A percentile compares a stretch with the other conserved stretches of the same genome.
Evolutionary conservation across 1,140 invertebrate genomes (phyloP).

Genomic region (Pissodes strobi): DNA sequence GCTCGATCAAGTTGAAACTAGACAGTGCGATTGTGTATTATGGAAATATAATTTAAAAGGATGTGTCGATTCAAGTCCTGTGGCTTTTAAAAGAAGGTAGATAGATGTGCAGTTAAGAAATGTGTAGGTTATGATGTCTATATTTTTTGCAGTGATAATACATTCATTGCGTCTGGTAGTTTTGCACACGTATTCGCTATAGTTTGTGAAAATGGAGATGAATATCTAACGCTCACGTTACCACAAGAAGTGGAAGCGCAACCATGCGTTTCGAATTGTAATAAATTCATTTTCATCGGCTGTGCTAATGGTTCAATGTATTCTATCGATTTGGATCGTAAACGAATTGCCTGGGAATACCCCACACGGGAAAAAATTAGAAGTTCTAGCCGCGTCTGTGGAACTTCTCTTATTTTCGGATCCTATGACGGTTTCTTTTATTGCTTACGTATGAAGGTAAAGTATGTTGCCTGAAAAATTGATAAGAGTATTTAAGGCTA

Average conservation of each 20-base stretch:
- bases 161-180: constrained; percentile 20
- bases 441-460: constrained; percentile 7
- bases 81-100: constrained; percentile 14
- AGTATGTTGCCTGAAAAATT: no score
- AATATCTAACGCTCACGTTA: constrained; percentile 2
- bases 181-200: constrained; percentile 26
- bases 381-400: neutral
- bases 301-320: constrained; percentile 26
- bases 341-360: constrained; percentile 20
- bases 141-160: constrained; percentile 11
- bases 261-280: constrained; percentile 14
- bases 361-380: constrained; percentile 10
- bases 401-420: constrained; percentile 9
- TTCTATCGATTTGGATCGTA: constrained; percentile 15
- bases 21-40: neutral
- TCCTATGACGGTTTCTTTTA: constrained; percentile 17
- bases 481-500: no score
- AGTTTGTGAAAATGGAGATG: constrained; percentile 5
- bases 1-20: no score
- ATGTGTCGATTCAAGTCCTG: constrained; percentile 23
- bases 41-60: constrained; percentile 24
- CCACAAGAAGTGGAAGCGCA: constrained; percentile 17
- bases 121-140: no score
- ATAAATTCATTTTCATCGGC: constrained; percentile 11
- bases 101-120: no score